Evolutionary conservation across 2,888 invertebrate genomes (phyloP), one percentile per base, ranked within the genome.

Genomic region (Tetranychus piercei): DNA sequence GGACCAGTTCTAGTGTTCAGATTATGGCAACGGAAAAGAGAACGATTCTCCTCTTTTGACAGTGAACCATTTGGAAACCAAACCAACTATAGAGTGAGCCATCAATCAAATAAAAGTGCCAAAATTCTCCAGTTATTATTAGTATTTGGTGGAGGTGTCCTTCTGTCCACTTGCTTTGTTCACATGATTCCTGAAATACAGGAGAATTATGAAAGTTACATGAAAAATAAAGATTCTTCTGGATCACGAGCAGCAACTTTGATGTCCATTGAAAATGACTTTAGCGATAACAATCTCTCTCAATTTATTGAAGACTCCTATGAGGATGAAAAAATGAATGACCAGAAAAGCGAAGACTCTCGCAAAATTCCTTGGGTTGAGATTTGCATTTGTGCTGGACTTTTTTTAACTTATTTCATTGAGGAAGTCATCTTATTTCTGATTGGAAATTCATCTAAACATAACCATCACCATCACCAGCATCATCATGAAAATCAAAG

Each of bases 61-160:
- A 34, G 34, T 34, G 34, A 34, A 34, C 34, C 34, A 5, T 34
- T 34, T 34, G 34, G 34, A 34, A 34, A 34, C 5, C 4, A 34
- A 34, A 34, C 3, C 34, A 34, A 34, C 34, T 34, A 4, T 34
- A 8, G 66, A 66, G 18, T 66, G 66, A 20, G 20, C 7, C 6
- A 20, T 66, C 18, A 11, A 66, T 66, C 66, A 20, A 66, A 66
- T 11, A 69, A 20, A 69, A 69, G 69, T 69, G 20, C 69, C 20
- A 22, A 20, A 23, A 22, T 44, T 67, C 9, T 66, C 9, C 73
- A 73, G n/a, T 9, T 73, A 5, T 22, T 73, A 22, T 75, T 91
- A 23, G 88, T 89, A 18, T 88, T 91, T 78, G 91, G 91, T 20
- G 91, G 91, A n/a, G 91, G 91, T 15, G 91, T 91, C 0, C 83